Conservation (phyloP, 1,140 invertebrate genomes). For the Drosophila hydei region DNA sequence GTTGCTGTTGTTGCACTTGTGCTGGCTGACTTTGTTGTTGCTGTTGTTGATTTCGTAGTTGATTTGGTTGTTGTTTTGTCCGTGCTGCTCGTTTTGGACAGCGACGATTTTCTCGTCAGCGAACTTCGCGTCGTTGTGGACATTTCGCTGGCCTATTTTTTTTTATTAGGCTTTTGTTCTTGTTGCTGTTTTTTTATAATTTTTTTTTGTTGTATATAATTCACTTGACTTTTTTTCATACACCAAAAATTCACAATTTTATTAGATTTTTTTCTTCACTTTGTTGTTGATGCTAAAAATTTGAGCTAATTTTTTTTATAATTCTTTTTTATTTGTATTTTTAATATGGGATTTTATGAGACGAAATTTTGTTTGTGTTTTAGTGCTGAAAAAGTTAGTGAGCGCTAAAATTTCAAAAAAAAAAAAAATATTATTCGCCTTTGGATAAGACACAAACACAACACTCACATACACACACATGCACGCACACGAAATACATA, state of each 20-base stretch:
- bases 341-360: conserved; percentile 68
- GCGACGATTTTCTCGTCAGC: conserved; percentile 73
- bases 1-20: conserved; percentile 33
- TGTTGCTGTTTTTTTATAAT: not conserved
- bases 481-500: conserved; percentile 18
- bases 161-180: conserved; percentile 58
- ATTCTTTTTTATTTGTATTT: conserved; percentile 45
- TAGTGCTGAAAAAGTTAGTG: conserved; percentile 67
- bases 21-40: conserved; percentile 42
- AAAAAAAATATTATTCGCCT: conserved; percentile 54
- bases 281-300: conserved; percentile 31
- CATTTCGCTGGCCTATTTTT: conserved; percentile 70
- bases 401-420: conserved; percentile 64
- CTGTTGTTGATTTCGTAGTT: conserved; percentile 47
- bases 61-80: conserved; percentile 60
- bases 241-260: conserved; percentile 41
- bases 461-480: conserved; percentile 29
- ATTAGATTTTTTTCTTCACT: conserved; percentile 46
- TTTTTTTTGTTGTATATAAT: conserved; percentile 44
- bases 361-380: conserved; percentile 48
- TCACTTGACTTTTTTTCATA: conserved; percentile 21
- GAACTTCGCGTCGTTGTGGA: conserved; percentile 80
- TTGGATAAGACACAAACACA: conserved; percentile 49
- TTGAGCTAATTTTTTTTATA: conserved; percentile 36
- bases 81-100: conserved; percentile 58